Evolutionary conservation across 2,888 invertebrate species (phyloP).

Genomic region (Hyppa rectilinea): DNA sequence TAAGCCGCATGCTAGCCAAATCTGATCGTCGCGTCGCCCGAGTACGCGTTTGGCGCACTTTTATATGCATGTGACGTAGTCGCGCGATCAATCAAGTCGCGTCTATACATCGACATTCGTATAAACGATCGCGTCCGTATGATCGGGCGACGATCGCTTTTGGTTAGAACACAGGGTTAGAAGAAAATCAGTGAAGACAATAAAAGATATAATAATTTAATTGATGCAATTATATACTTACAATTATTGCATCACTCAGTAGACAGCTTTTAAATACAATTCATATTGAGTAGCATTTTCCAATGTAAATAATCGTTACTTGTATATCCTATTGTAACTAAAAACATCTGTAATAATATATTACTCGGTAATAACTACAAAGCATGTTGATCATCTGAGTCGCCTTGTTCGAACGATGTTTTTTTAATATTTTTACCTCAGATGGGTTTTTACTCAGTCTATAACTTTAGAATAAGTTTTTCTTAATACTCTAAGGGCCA

Average conservation of each 20-base stretch:
- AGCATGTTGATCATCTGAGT: too few species aligned
- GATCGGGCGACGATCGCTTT: too few species aligned
- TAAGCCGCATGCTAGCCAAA: too few species aligned
- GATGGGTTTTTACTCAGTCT: background rate
- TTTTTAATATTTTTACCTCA: too few species aligned
- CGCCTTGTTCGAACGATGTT: too few species aligned
- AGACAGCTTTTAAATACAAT: background rate
- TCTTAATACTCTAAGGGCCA: too few species aligned
- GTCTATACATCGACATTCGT: too few species aligned
- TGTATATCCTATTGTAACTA: conserved; percentile 7
- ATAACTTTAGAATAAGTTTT: background rate
- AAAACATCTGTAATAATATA: conserved; percentile 40
- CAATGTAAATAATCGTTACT: conserved; percentile 5
- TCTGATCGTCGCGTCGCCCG: too few species aligned
- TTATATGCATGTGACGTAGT: too few species aligned
- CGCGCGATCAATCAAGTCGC: too few species aligned
- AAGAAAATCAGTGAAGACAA: background rate
- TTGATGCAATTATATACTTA: conserved; percentile 1
- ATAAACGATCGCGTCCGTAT: too few species aligned
- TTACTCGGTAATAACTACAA: conserved; percentile 17
- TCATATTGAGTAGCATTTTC: background rate
- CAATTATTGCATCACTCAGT: conserved; percentile 12
- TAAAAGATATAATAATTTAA: background rate
- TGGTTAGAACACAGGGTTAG: background rate
- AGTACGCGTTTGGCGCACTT: too few species aligned